phyloP scores from a whole-genome alignment of 2,888 invertebrate genomes.

The Hybos culiciformis region DNA sequence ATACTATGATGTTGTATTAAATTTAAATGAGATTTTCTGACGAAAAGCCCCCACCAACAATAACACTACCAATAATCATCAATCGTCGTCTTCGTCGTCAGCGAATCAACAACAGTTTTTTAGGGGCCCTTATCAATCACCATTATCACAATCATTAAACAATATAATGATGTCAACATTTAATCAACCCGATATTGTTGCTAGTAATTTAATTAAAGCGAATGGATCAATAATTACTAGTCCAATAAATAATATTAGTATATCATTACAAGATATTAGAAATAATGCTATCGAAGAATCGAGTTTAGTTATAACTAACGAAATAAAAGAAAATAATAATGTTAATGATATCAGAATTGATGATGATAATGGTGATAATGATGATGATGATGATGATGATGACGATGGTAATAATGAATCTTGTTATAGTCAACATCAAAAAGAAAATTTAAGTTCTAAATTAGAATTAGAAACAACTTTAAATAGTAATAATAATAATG shows the following conservation, averaged over 20 bases:
- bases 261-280: no score
- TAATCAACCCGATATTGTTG: neutral
- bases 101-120: neutral
- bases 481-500: no score
- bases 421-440: no score
- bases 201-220: neutral
- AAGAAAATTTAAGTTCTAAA: no score
- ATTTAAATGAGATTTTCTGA: slow-evolving; percentile 36
- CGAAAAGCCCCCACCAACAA: slow-evolving; percentile 20
- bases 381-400: slow-evolving; percentile 7
- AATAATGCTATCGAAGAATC: no score
- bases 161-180: neutral
- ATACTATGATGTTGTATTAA: slow-evolving; percentile 37
- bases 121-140: neutral
- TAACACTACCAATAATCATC: neutral
- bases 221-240: no score
- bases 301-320: no score
- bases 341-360: slow-evolving; percentile 6
- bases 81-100: neutral
- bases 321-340: neutral
- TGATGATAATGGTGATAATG: slow-evolving; percentile 13
- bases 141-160: neutral
- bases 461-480: no score
- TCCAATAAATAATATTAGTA: no score
- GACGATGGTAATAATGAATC: slow-evolving; percentile 8